A percentile compares a stretch with the other conserved stretches of the same genome.
Conservation (phyloP, 1,140 invertebrate genomes). For the Scaptodrosophila lebanonensis region DNA sequence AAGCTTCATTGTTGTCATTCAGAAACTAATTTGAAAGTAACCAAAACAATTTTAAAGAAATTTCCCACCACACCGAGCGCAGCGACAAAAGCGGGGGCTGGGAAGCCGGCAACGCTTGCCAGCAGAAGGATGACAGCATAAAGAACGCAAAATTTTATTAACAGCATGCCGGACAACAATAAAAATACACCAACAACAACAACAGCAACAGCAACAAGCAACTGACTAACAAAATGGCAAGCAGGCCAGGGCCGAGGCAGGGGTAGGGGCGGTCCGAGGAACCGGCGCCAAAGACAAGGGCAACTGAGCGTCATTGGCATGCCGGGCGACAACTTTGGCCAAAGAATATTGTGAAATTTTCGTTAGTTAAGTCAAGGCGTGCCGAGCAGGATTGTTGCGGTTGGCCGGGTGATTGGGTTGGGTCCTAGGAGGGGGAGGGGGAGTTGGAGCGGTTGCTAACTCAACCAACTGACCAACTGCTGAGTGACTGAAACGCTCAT, state of each 20-base stretch:
- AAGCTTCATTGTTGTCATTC: slow-evolving; percentile 77
- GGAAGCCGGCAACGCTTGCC: slow-evolving; percentile 2
- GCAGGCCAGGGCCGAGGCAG: slow-evolving; percentile 12
- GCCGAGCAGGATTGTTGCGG: too few species aligned
- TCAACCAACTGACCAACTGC: too few species aligned
- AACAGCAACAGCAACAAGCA: slow-evolving; percentile 15
- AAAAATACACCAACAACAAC: slow-evolving; percentile 32
- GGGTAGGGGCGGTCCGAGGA: background rate
- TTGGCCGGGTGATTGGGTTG: too few species aligned
- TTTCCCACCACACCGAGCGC: slow-evolving; percentile 59
- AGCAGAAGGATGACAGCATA: slow-evolving; percentile 51
- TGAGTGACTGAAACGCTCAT: too few species aligned
- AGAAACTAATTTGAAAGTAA: slow-evolving; percentile 77
- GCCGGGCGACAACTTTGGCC: slow-evolving; percentile 24
- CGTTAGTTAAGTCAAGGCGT: too few species aligned
- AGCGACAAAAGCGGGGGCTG: slow-evolving; percentile 2
- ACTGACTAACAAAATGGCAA: slow-evolving; percentile 34
- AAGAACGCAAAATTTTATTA: slow-evolving; percentile 71
- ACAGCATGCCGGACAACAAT: slow-evolving; percentile 70
- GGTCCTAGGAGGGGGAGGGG: too few species aligned
- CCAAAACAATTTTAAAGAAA: slow-evolving; percentile 77
- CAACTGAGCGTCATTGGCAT: slow-evolving; percentile 6
- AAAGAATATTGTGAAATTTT: slow-evolving; percentile 32
- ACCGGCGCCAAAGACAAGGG: background rate
- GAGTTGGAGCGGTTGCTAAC: too few species aligned